phyloP scores from a whole-genome alignment of 2,113 vertebrate genomes.

The Dryoscopus gambensis region DNA sequence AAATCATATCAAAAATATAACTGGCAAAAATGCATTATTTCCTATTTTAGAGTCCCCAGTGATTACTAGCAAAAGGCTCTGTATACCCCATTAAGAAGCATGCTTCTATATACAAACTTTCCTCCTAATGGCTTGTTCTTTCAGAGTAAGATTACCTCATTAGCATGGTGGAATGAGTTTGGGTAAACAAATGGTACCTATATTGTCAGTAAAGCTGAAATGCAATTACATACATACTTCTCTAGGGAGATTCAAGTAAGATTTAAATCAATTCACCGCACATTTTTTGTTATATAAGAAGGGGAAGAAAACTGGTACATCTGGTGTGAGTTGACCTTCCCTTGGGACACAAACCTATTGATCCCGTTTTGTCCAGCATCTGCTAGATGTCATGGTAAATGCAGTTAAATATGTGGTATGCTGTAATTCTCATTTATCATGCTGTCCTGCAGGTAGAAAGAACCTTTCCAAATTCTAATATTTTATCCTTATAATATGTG shows the following conservation, averaged over 20 bases:
- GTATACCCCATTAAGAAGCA: not conserved
- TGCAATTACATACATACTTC: not conserved
- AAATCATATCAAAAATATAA: not conserved
- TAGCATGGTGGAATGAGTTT: constrained; percentile 35
- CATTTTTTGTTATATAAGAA: not conserved
- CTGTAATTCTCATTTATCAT: constrained; percentile 10
- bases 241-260: constrained; percentile 10
- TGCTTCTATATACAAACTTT: not conserved
- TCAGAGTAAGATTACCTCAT: constrained; percentile 29
- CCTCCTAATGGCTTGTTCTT: constrained; percentile 35
- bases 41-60: not conserved
- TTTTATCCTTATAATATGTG: not conserved
- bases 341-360: constrained; percentile 11
- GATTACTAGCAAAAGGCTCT: not conserved
- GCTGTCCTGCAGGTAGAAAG: not conserved
- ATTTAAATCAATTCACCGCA: constrained; percentile 31
- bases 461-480: not conserved
- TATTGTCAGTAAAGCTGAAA: constrained; percentile 32
- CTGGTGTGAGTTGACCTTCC: constrained; percentile 21
- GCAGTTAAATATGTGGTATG: constrained; percentile 15
- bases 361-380: constrained; percentile 35
- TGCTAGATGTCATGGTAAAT: constrained; percentile 30
- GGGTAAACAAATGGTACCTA: constrained; percentile 43
- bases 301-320: not conserved
- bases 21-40: not conserved